A percentile compares a stretch with the other conserved stretches of the same genome.
Conservation (phyloP, 2,113 vertebrate species). For the Ciconia boyciana region DNA sequence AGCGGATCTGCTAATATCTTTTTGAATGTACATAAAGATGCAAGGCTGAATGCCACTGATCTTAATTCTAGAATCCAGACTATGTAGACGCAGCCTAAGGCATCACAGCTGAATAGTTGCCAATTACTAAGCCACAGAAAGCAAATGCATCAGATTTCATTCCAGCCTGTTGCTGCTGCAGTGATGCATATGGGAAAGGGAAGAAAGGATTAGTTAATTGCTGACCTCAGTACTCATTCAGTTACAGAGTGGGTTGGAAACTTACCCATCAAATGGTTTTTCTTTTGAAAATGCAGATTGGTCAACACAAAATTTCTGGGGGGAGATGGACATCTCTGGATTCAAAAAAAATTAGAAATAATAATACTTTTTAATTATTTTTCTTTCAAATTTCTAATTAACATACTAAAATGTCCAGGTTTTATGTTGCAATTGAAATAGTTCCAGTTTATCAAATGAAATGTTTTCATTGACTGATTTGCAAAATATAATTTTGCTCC, state of each 20-base stretch:
- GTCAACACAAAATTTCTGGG: neutral
- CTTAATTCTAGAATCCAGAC: neutral
- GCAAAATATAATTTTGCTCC: neutral
- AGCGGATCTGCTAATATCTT: neutral
- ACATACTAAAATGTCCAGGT: neutral
- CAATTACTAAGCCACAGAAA: neutral
- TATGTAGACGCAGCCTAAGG: neutral
- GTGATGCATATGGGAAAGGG: neutral
- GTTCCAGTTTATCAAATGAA: neutral
- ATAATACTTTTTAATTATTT: neutral
- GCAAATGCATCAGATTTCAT: neutral
- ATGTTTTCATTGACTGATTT: neutral
- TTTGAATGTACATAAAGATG: neutral
- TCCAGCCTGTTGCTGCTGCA: neutral
- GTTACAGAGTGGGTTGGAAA: neutral
- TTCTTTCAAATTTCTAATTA: neutral
- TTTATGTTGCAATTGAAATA: neutral
- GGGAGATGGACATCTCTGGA: neutral
- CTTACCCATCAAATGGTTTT: neutral
- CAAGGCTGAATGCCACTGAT: neutral
- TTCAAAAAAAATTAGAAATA: neutral
- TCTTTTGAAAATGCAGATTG: neutral
- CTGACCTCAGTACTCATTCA: neutral
- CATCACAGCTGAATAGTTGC: neutral
- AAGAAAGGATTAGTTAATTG: neutral